Base-by-base conservation (phyloP, 2,797 vertebrate genomes). In the Anguilla pacifica region DNA sequence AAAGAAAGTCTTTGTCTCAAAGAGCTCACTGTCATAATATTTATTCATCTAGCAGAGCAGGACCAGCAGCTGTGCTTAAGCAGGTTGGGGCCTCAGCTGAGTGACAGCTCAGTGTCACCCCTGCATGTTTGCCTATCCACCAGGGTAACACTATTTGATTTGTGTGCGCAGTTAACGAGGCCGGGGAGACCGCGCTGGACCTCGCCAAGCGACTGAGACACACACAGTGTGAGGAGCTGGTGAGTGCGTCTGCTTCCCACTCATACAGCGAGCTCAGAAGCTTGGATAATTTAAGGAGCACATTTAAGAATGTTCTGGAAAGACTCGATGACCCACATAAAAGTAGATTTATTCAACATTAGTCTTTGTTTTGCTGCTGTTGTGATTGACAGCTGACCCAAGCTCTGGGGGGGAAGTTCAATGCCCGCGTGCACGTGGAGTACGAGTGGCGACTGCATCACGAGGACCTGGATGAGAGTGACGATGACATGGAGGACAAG, bases 401-500 rank as follows among this genome's bases (percentile, higher is more conserved):
- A 90, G 98, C 97, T 28, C 95, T 98, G 86, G 97, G 97, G 0
- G 98, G 98, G 84, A 97, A 97, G 93, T 98, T 99, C 85, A 99
- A 99, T 77, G 96, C 98, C 70, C 98, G 99, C 5, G 98, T 99
- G 39, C 98, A 99, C 0, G 98, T 99, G 0, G 98, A 99, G 91
- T 99, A 99, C 46, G 98, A 99, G 89, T 99, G 98, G 98, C 96
- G 98, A 19, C 94, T 99, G 84, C 97, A 97, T 72, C 97, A 99
- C 0, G 97, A 98, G 88, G 98, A 99, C 93, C 93, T 99, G 90
- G 98, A 99, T 0, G 98, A 99, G 93, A 99, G 98, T 0, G 98
- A 99, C 6, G 98, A 99, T 17, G 98, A 99, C 86, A 93, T 98
- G 94, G 98, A 99, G 87, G 98, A 99, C 92, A 99, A 99, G 93